These are phyloP conservation scores for Galaxea fascicularis DNA, from an alignment of 92 coral and sea anemone genomes.

Conservation along the genomic window DNA sequence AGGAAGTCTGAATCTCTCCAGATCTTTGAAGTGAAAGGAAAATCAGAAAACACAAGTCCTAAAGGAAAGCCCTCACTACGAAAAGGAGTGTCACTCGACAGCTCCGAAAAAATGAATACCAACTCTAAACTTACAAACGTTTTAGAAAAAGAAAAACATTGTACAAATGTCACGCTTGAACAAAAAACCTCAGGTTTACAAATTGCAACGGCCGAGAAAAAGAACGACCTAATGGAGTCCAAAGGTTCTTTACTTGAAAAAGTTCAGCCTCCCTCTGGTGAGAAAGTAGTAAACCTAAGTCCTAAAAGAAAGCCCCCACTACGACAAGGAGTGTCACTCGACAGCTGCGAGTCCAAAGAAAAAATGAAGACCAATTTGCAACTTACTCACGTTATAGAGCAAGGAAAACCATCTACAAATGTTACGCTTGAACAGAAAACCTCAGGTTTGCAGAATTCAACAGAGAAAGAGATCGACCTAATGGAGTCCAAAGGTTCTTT, in stretches of 20 bases:
- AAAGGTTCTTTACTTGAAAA: background rate
- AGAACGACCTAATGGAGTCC: background rate
- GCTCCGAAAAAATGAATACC: background rate
- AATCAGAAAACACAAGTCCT: background rate
- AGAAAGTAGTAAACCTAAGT: conserved; percentile 20
- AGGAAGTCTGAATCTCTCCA: conserved; percentile 26
- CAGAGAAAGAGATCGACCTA: background rate
- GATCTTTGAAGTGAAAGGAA: conserved; percentile 5
- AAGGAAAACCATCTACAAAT: background rate
- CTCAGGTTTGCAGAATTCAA: background rate
- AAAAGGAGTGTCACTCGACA: conserved; percentile 23
- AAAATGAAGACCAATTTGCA: background rate
- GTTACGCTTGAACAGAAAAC: background rate
- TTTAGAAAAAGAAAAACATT: background rate
- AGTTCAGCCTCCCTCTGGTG: background rate
- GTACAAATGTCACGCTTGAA: background rate
- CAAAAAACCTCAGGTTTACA: background rate
- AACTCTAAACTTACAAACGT: background rate
- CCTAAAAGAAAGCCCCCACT: conserved; percentile 10
- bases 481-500: background rate
- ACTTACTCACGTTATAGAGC: background rate
- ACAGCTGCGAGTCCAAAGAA: background rate
- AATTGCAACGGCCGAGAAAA: background rate
- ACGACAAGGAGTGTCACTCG: conserved; percentile 24
- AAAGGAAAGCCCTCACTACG: background rate